Evolutionary conservation across 1,140 invertebrate genomes (phyloP).

Genomic region (Drosophila ercepeae): DNA sequence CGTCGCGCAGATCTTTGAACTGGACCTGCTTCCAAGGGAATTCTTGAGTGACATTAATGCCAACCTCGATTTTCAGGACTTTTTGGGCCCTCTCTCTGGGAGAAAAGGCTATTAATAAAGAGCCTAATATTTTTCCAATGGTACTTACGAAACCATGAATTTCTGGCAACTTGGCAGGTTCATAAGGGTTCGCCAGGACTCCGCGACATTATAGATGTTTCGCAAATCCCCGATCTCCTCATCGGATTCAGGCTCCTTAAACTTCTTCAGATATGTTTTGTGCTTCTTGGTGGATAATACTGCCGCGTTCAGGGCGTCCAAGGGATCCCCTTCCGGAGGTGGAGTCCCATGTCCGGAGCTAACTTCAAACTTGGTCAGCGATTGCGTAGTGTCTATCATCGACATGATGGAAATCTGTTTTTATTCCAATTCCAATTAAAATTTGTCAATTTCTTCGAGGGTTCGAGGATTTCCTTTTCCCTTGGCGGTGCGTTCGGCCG

Average conservation of each 20-base stretch:
- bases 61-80: conserved; percentile 84
- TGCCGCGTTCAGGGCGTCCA: background rate
- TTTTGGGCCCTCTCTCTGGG: conserved; percentile 74
- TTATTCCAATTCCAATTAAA: background rate
- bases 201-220: conserved; percentile 56
- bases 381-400: background rate
- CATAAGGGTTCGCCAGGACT: conserved; percentile 70
- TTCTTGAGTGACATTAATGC: conserved; percentile 87
- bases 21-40: conserved; percentile 89
- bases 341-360: background rate
- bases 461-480: background rate
- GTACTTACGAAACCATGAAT: conserved; percentile 74
- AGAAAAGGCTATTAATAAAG: background rate
- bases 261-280: conserved; percentile 59
- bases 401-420: background rate
- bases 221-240: conserved; percentile 48
- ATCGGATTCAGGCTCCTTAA: conserved; percentile 57
- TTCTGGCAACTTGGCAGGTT: conserved; percentile 58
- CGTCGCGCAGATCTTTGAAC: conserved; percentile 87
- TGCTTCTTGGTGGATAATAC: background rate
- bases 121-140: background rate
- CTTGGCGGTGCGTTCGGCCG: background rate
- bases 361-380: background rate
- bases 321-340: background rate
- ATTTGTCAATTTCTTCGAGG: background rate